These are phyloP conservation scores for Typhlichthys eigenmanni DNA, from an alignment of 2,797 vertebrate genomes.

Conservation along the genomic window DNA sequence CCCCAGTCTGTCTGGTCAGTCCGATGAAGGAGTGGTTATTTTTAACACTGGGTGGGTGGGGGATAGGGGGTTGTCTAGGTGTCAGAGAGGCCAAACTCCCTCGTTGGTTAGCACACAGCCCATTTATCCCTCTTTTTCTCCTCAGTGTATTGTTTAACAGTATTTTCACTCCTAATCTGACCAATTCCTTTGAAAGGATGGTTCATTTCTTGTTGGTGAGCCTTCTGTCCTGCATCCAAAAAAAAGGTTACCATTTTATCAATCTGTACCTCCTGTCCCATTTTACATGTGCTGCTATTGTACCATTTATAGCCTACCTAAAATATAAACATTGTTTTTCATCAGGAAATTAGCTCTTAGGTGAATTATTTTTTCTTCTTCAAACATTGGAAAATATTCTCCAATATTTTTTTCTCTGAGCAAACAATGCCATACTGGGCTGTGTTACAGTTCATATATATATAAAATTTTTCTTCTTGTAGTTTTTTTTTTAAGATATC, in stretches of 20 bases:
- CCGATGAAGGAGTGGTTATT: constrained; percentile 72
- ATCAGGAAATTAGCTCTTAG: constrained; percentile 37
- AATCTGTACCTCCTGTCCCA: constrained; percentile 19
- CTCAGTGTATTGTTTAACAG: constrained; percentile 46
- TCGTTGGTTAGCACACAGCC: constrained; percentile 36
- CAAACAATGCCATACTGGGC: neutral
- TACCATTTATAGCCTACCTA: constrained; percentile 12
- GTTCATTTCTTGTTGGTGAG: constrained; percentile 19
- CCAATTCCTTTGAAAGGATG: constrained; percentile 15
- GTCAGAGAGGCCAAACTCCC: constrained; percentile 58
- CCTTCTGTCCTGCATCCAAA: constrained; percentile 13
- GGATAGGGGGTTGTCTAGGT: constrained; percentile 54
- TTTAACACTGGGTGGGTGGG: constrained; percentile 59
- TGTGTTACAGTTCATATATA: no score
- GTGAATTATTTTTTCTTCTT: constrained; percentile 1
- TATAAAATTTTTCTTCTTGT: no score
- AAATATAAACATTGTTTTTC: constrained; percentile 31
- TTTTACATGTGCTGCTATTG: constrained; percentile 13
- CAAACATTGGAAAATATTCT: neutral
- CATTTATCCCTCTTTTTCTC: constrained; percentile 37
- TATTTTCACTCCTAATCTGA: constrained; percentile 38
- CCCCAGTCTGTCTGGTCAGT: constrained; percentile 71
- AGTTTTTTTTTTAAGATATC: no score
- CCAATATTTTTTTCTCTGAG: neutral
- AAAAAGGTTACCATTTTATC: constrained; percentile 3